Evolutionary conservation across 1,140 invertebrate genomes (phyloP), one percentile per base, ranked within the genome.

Genomic region (Palaemon carinicauda): DNA sequence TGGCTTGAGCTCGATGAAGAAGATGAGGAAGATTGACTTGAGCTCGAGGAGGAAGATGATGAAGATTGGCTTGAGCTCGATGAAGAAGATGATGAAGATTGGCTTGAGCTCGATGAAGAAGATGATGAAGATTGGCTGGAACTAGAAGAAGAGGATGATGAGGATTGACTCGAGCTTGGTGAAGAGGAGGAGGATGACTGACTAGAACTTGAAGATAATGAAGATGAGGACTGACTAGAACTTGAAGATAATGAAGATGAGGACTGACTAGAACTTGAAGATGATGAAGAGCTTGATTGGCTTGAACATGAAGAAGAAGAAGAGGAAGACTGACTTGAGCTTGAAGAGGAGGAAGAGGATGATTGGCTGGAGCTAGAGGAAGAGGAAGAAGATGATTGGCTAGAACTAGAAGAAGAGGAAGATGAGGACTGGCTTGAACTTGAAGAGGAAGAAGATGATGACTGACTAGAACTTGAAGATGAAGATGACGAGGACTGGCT

Each of bases 121-220:
- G 50, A 77, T 5, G 29, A 41, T 3, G 33, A 41, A 41, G 33
- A 41, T 9, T 41, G 33, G 9, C 33, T 41, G 9, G 33, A 21
- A 21, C 27, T 21, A 12, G 69, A 73, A 73, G 24, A 21, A 27
- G 24, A 29, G 69, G 24, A 29, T 3, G 69, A 71, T 9, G 19
- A 82, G 9, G 65, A 82, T 17, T 51, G 69, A 24, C 56, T 82
- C 7, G 79, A 81, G 69, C 41, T 53, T 54, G 77, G 27, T 21
- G 31, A 19, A 31, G 27, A 21, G 1, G 50, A 77, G 33, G 29
- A 41, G 33, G 33, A 41, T 4, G 33, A 41, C 9, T 41, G 33
- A 9, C 33, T 41, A 41, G 33, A 21, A 52, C 27, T 21, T 73
- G 69, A 73, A 24, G 24, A 21, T 17, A 10, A 29, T 7, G 7